Evolutionary conservation across 1,140 invertebrate species (phyloP), one percentile per base, ranked within the genome.

Genomic region (Caenorhabditis remanei): DNA sequence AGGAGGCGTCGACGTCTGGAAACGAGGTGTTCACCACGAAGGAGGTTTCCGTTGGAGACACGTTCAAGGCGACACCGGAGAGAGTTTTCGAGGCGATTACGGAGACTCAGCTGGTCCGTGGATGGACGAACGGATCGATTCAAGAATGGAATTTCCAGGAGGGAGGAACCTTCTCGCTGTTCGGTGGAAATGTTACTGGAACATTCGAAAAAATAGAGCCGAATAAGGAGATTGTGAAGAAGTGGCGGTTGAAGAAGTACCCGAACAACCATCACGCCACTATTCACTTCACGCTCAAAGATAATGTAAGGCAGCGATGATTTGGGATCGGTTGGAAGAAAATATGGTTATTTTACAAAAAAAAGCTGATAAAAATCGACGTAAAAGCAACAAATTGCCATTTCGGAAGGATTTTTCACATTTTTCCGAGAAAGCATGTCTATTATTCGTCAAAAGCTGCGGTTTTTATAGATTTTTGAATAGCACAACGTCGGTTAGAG

Each of bases 241-340:
- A 95, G 89, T 99, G 98, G 98, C 94, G 98, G 91, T 95, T 96
- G 89, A 98, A 97, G 94, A 95, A 95, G 65, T 99, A 98, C 97
- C 97, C 97, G 7, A 94, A 94, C 41, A 96, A 95, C 75, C 97
- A 99, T 94, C 97, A 95, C 93, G 99, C 98, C 0, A 94, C 95
- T 89, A 97, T 99, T 40, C 88, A 82, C 16, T 88, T 92, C 43
- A 50, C 53, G 2, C 55, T 92, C 16, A 83, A 86, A 21, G 91
- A 92, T 85, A 83, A 90, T 65, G 91, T 91, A 86, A 84, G 63
- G 5, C 2, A 14, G 2, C 3, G 11, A 3, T 16, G 4, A 53
- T 8, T 0, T 53, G 32, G 32, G 32, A 32, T 32, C 2, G 32
- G 32, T 32, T 32, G 32, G 32, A 1, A 32, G 32, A 32, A 32